phyloP scores from a whole-genome alignment of 1,140 invertebrate species.

The Pachyrhynchus sulphureomaculatus region DNA sequence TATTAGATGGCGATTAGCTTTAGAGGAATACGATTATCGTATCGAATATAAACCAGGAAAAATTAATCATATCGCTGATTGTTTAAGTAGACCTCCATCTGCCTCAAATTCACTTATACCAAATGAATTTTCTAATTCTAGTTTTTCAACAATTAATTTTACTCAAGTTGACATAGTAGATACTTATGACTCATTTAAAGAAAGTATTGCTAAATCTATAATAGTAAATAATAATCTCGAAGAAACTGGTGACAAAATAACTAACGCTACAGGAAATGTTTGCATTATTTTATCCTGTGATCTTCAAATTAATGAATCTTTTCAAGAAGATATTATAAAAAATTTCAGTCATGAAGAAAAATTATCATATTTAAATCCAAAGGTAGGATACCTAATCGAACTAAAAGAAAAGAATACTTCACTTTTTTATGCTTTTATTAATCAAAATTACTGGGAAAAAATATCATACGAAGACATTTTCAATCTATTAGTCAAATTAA shows the following conservation, averaged over 20 bases:
- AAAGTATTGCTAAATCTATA: too few relatives aligned
- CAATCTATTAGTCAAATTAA: background rate
- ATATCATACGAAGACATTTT: background rate
- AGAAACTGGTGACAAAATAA: too few relatives aligned
- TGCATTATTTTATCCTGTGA: too few relatives aligned
- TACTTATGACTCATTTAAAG: too few relatives aligned
- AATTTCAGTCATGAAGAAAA: background rate
- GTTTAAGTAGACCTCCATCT: background rate
- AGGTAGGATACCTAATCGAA: background rate
- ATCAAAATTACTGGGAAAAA: background rate
- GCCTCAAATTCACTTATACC: background rate
- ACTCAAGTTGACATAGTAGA: background rate
- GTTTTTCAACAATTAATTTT: background rate
- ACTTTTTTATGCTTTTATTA: too few relatives aligned
- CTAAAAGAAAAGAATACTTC: background rate
- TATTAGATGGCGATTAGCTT: constrained; percentile 50
- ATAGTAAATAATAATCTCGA: too few relatives aligned
- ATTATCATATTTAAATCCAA: background rate
- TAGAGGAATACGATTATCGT: constrained; percentile 52
- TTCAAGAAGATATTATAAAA: too few relatives aligned
- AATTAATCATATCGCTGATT: constrained; percentile 37
- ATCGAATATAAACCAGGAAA: constrained; percentile 51
- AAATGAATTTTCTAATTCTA: background rate
- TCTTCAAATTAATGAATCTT: too few relatives aligned
- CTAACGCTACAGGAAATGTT: too few relatives aligned